Evolutionary conservation across 1,140 invertebrate species (phyloP).

Genomic region (Drosophila neocordata): DNA sequence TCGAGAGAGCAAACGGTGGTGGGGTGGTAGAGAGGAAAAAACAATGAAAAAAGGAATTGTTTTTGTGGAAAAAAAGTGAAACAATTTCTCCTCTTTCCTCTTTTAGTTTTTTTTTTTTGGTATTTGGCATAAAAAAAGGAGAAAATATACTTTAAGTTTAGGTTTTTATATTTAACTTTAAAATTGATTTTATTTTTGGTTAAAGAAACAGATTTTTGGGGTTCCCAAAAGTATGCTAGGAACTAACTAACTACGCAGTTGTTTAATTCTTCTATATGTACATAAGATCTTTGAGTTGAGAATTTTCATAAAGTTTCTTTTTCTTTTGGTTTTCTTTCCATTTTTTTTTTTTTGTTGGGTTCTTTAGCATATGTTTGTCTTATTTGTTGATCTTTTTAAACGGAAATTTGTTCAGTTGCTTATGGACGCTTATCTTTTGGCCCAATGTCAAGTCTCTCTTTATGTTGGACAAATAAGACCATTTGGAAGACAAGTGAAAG

Average conservation of each 20-base stretch:
- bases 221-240: no score
- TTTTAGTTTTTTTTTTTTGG: neutral
- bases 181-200: no score
- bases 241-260: no score
- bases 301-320: no score
- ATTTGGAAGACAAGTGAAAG: constrained; percentile 30
- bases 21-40: no score
- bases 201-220: no score
- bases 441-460: neutral
- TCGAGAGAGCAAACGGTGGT: no score
- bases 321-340: neutral
- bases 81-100: no score
- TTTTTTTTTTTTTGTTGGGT: neutral
- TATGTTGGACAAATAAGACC: neutral
- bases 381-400: constrained; percentile 5
- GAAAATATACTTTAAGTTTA: no score
- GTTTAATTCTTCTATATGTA: no score
- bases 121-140: neutral
- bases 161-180: no score
- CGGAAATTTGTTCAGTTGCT: neutral
- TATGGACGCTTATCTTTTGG: neutral
- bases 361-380: constrained; percentile 14
- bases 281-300: no score
- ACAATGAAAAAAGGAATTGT: constrained; percentile 14
- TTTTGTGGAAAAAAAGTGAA: neutral